Evolutionary conservation across 2,113 vertebrate genomes (phyloP).

Genomic region (Cygnus atratus): DNA sequence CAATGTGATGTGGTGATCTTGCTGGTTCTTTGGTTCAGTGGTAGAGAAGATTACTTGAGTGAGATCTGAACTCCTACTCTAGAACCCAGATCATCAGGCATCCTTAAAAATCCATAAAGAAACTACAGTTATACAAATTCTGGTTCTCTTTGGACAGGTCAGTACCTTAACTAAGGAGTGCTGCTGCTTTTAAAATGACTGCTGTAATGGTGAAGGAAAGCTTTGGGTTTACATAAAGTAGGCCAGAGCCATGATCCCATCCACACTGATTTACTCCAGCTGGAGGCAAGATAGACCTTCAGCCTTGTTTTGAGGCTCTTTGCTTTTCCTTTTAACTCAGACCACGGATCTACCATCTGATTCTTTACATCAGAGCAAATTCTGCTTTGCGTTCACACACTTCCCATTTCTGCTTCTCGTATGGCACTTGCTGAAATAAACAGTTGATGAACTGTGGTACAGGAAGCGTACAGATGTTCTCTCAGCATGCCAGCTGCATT

Average conservation of each 20-base stretch:
- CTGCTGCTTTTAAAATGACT: neutral
- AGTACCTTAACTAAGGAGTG: neutral
- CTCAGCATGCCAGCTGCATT: conserved; percentile 53
- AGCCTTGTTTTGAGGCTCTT: neutral
- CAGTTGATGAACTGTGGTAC: conserved; percentile 39
- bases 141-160: neutral
- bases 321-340: neutral
- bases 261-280: neutral
- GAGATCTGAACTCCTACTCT: neutral
- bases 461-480: conserved; percentile 54
- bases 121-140: neutral
- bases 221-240: neutral
- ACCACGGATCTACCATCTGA: neutral
- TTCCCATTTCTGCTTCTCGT: neutral
- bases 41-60: neutral
- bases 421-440: conserved; percentile 28
- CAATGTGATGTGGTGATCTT: neutral
- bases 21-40: neutral
- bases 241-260: neutral
- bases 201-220: neutral
- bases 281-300: neutral
- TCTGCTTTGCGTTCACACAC: neutral
- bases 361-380: neutral
- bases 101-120: neutral
- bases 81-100: neutral